phyloP scores from a whole-genome alignment of 2,113 vertebrate genomes.

The Mionectes macconnelli region DNA sequence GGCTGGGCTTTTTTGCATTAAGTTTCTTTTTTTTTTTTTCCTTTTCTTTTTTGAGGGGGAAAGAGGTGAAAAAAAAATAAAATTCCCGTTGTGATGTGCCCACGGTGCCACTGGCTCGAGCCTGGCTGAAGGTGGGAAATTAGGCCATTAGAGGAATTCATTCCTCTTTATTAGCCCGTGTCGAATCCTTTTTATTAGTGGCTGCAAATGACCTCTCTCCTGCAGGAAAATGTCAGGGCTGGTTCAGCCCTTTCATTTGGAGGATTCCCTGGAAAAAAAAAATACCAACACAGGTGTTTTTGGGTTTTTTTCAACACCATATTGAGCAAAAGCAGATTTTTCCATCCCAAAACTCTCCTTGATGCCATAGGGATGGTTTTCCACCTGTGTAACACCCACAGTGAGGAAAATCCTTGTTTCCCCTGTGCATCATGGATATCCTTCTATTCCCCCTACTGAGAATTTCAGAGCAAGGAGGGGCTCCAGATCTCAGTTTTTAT shows the following conservation, averaged over 20 bases:
- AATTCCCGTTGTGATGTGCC: background rate
- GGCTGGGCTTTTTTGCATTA: background rate
- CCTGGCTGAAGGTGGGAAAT: constrained; percentile 74
- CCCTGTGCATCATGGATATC: background rate
- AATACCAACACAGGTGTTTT: background rate
- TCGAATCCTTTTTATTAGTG: constrained; percentile 83
- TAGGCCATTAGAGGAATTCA: constrained; percentile 81
- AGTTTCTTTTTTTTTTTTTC: background rate
- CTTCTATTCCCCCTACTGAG: background rate
- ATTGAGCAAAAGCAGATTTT: background rate
- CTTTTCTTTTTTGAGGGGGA: background rate
- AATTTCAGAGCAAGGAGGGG: background rate
- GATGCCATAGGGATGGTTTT: rapidly evolving
- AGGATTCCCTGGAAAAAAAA: background rate
- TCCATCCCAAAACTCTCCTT: background rate
- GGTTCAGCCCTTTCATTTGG: constrained; percentile 75
- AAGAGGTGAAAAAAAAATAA: background rate
- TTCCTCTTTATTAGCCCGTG: constrained; percentile 82
- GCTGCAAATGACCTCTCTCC: constrained; percentile 77
- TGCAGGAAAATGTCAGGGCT: constrained; percentile 80
- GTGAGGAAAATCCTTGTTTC: background rate
- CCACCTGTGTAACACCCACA: rapidly evolving
- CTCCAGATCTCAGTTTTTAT: background rate
- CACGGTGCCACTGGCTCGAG: background rate
- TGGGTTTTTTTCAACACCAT: background rate